Evolutionary conservation across 2,797 vertebrate species (phyloP), one percentile per base, ranked within the genome.

Genomic region (Enteromius treurensis): DNA sequence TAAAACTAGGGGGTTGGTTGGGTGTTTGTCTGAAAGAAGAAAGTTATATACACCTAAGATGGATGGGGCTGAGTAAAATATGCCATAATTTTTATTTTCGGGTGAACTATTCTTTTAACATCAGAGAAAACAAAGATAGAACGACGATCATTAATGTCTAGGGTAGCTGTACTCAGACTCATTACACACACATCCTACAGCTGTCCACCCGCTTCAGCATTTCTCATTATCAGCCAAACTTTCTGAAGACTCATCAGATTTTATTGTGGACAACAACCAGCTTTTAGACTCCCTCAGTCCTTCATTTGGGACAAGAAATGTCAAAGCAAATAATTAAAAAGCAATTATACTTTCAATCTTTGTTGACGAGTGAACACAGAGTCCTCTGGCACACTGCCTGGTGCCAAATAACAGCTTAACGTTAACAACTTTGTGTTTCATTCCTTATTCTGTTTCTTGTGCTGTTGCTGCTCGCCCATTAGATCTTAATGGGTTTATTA

Each of bases 401-500:
- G 1, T 26, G 53, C 21, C 67, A 80, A 76, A 81, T 23, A 58
- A 67, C 75, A 81, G 23, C 58, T 26, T 53, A 80, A 79, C 5
- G 78, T 84, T 75, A 55, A 71, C 26, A 79, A 55, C 42, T 65
- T 81, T 76, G 58, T 29, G 32, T 42, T 77, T 45, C 53, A 53
- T 40, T 23, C 13, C 34, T 83, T 74, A 71, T 40, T 62, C 68
- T 75, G 51, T 77, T 77, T 74, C 37, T 51, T 83, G 53, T 49
- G n/a, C 47, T 49, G 15, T 6, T 65, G 29, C 29, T 75, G 49
- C n/a, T 42, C 64, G 64, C 79, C 84, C 86, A 89, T 87, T 86
- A 87, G 77, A 23, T 84, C 83, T 81, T 86, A 88, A 88, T 87
- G 85, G 85, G 64, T 14, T 70, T 80, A 85, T 89, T 86, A 86